Base-by-base conservation (phyloP, 2,888 invertebrate genomes). In the Dichetophora obliterata region DNA sequence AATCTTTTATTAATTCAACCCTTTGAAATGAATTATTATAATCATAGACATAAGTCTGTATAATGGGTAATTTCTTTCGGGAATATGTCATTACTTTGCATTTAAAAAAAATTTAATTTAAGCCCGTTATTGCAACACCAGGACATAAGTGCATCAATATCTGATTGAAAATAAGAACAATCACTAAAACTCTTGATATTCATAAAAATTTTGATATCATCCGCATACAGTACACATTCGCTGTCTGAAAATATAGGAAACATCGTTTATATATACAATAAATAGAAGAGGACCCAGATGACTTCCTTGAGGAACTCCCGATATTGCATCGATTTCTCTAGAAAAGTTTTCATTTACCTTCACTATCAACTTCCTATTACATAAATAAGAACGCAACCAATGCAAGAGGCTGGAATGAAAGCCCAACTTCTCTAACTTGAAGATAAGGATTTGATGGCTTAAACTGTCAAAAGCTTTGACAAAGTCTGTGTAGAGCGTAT, bases 311-410 rank as follows among this genome's bases (percentile, higher is more conserved):
- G 1, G 37, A 37, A 37, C 8, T 37, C 37, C 6, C 8, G 5
- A 37, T 37, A 37, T 37, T 37, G 37, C 37, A 37, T 37, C 37
- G 37, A 37, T 37, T 37, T 37, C 37, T 37, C 37, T 37, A 37
- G 37, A 37, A 37, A 37, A 37, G n/a, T 19, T 54, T 54, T 54
- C n/a, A n/a, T 22, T 54, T 54, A 19, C 16, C n/a, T 54, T 5
- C 54, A 54, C n/a, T 19, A 19, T 19, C 5, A 22, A 54, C n/a
- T 22, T n/a, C n/a, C 16, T 54, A 54, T 54, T 54, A n/a, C 54
- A 54, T 54, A 54, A 54, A 54, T 16, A 54, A 54, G 54, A 54
- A 22, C n/a, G 54, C 54, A 54, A 54, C n/a, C 54, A 54, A 16
- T 19, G n/a, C 22, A 54, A 54, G 16, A 54, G n/a, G 54, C n/a